Evolutionary conservation across 2,113 vertebrate species (phyloP), one percentile per base, ranked within the genome.

Genomic region (Tapirus terrestris): DNA sequence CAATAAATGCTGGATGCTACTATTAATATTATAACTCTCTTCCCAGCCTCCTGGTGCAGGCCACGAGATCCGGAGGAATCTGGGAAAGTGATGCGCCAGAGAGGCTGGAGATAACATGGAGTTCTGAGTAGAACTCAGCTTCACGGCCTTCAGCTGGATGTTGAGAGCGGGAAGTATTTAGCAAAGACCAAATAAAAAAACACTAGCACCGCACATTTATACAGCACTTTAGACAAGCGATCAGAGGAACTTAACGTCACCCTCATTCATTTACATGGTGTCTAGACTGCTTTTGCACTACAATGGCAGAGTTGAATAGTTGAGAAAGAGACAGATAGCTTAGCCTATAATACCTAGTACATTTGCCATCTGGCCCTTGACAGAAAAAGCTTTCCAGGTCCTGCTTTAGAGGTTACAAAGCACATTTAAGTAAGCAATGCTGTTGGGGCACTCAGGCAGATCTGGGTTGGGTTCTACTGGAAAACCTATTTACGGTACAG

Each of bases 41-140:
- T 93, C 36, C 11, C 5, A 18, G 12, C 70, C 39, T 72, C 56
- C 36, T 67, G 43, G 75, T 12, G 56, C 31, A 58, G 29, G 23
- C 29, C 83, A 5, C 51, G 6, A 0, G 6, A 17, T 61, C 29
- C 29, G 13, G 67, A 75, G 33, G 60, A 6, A 11, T 58, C 27
- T 12, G 21, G 43, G 53, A 68, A 60, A 60, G 20, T 4, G 11
- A 18, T 33, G 21, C 9, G 9, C 10, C 29, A 36, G 1, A 29
- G 33, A 2, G 23, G n/a, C 25, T 20, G 31, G 27, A 23, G 9
- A 45, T 8, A 33, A 72, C 0, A 11, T 31, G 27, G 36, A 0
- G 2, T 58, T 81, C 61, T 89, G 45, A 25, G 33, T 25, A 58
- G 56, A 87, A 29, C 36, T 72, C 18, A 70, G 67, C 12, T 63